Base-by-base conservation (phyloP, 92 coral and sea anemone species). In the Epizoanthus fatuus region DNA sequence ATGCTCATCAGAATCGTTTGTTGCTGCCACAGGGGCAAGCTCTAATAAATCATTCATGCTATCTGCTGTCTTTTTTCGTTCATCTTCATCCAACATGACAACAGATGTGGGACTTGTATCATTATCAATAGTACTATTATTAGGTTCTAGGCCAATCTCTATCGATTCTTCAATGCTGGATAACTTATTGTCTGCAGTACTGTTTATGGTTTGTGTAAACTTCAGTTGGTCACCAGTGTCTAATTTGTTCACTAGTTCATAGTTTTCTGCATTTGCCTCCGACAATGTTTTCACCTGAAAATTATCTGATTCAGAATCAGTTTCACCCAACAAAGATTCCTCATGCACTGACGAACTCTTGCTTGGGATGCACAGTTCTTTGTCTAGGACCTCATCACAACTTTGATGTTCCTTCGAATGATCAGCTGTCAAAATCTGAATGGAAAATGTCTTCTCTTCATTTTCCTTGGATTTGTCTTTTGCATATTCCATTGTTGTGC, bases 381-480 rank as follows among this genome's bases (percentile, higher is more conserved):
- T 77, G 58, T 4, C 42, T 11, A 19, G 11, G 13, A 5, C 45
- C 11, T 54, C 42, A 45, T 6, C 19, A 37, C 70, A 40, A 9
- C 45, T n/a, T 60, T 77, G 70, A 20, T 25, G 49, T 3, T 64
- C 51, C 13, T 20, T 60, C 19, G 14, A 20, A 59, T 13, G 40
- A 62, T 2, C 62, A 14, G 53, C 32, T 19, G 47, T 19, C 22
- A 20, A 5, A 42, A 20, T 2, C 29, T 60, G 47, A 2, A 3
- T 5, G 7, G 57, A 37, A 0, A 15, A 6, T 7, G 13, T 12
- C 12, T 62, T 9, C 10, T 42, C 75, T 60, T 77, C 70, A 4
- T 19, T 40, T 42, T 76, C 81, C 45, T 77, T 39, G 7, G 22
- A 42, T 35, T 4, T 77, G 25, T 60, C 56, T 60, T 60, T 44